Conservation (phyloP, 2,888 invertebrate genomes). For the Apotomis capreana region DNA sequence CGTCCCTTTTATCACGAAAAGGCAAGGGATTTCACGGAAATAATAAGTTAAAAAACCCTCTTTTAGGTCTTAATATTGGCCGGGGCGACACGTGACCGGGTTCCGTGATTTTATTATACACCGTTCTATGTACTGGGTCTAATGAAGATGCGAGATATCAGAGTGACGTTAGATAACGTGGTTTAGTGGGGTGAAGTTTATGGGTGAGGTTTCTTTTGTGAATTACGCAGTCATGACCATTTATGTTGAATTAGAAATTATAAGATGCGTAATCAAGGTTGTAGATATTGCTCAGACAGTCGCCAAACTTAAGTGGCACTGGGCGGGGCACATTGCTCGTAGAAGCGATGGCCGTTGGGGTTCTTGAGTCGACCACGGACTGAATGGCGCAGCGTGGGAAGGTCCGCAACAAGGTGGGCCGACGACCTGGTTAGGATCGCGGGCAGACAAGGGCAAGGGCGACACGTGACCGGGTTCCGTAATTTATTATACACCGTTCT, state of each 20-base stretch:
- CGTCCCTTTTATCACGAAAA: constrained; percentile 28
- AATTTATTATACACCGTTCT: constrained; percentile 47
- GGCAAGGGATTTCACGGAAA: constrained; percentile 61
- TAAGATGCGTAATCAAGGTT: no score
- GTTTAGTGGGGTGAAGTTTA: not conserved
- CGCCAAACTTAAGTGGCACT: no score
- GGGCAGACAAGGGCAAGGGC: constrained; percentile 52
- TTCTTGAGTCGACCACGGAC: no score
- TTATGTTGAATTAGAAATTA: no score
- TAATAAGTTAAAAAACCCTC: constrained; percentile 71
- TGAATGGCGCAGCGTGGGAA: no score
- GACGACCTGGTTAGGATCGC: no score
- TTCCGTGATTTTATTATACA: constrained; percentile 54
- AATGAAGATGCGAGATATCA: constrained; percentile 34
- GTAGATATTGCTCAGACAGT: no score
- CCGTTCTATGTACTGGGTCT: constrained; percentile 35
- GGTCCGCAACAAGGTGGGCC: no score
- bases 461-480: constrained; percentile 70
- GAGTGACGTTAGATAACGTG: constrained; percentile 22
- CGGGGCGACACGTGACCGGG: constrained; percentile 70
- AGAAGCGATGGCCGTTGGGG: no score
- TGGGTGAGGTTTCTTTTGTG: not conserved
- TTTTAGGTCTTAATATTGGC: constrained; percentile 68
- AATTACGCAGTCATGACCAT: not conserved
- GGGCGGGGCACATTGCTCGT: no score